phyloP scores from a whole-genome alignment of 2,888 invertebrate genomes.

The Eupithecia vulgata region DNA sequence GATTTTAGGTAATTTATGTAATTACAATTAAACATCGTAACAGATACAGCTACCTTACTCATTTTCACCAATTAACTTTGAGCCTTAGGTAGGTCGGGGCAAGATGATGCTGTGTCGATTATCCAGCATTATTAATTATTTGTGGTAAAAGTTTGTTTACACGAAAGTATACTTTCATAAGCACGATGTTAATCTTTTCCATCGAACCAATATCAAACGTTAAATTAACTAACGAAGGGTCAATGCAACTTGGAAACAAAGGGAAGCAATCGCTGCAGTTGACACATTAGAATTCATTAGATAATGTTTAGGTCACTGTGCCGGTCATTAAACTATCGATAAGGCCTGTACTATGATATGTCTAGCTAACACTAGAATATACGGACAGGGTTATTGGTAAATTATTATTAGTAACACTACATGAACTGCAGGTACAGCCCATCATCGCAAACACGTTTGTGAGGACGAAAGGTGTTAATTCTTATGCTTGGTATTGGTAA shows the following conservation, averaged over 20 bases:
- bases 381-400: too few relatives aligned
- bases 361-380: not conserved
- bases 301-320: constrained; percentile 52
- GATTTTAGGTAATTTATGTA: too few relatives aligned
- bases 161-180: not conserved
- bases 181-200: not conserved
- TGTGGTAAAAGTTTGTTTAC: not conserved
- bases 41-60: too few relatives aligned
- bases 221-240: not conserved
- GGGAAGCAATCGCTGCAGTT: not conserved
- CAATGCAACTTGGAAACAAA: constrained; percentile 15
- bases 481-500: too few relatives aligned
- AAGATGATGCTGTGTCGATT: too few relatives aligned
- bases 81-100: too few relatives aligned
- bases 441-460: too few relatives aligned
- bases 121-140: not conserved
- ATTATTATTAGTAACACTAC: too few relatives aligned
- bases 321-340: constrained; percentile 41
- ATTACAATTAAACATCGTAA: too few relatives aligned
- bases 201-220: not conserved
- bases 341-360: constrained; percentile 9
- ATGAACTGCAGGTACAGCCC: too few relatives aligned
- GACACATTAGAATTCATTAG: constrained; percentile 43
- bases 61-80: too few relatives aligned
- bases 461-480: too few relatives aligned